Conservation (phyloP, 2,797 vertebrate genomes). For the Lophotriccus pileatus region DNA sequence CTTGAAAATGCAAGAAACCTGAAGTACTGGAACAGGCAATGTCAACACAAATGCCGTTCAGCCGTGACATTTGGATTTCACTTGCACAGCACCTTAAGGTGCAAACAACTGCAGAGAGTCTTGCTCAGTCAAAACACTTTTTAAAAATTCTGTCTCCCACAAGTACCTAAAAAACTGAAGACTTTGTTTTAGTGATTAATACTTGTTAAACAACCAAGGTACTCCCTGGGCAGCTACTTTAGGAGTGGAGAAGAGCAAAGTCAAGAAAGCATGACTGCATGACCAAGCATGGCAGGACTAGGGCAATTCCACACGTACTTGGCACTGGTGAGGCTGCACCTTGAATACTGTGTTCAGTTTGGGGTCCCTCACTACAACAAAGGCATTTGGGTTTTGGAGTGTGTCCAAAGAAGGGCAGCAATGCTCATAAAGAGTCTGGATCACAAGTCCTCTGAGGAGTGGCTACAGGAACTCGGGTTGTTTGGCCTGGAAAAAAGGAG, state of each 20-base stretch:
- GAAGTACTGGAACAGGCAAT: not conserved
- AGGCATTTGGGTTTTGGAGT: not conserved
- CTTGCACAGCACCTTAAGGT: not conserved
- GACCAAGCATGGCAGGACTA: not conserved
- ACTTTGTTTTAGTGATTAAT: not conserved
- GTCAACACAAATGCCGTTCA: not conserved
- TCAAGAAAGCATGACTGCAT: not conserved
- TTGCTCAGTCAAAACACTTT: accelerated
- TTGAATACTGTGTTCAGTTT: not conserved
- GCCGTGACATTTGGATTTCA: not conserved
- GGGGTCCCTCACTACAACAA: not conserved
- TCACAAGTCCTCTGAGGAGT: not conserved
- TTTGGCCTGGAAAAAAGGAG: not conserved
- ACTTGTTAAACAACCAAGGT: not conserved
- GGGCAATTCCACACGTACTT: not conserved
- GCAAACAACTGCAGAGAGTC: not conserved
- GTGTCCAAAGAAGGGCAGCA: not conserved
- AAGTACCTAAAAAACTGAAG: not conserved
- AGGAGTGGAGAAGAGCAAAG: not conserved
- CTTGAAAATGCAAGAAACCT: not conserved
- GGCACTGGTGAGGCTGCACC: not conserved
- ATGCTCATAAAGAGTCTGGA: not conserved
- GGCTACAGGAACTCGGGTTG: not conserved
- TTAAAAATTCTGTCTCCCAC: not conserved
- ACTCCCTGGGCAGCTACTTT: not conserved